Evolutionary conservation across 2,113 vertebrate species (phyloP), one percentile per base, ranked within the genome.

Genomic region (Pollachius pollachius): DNA sequence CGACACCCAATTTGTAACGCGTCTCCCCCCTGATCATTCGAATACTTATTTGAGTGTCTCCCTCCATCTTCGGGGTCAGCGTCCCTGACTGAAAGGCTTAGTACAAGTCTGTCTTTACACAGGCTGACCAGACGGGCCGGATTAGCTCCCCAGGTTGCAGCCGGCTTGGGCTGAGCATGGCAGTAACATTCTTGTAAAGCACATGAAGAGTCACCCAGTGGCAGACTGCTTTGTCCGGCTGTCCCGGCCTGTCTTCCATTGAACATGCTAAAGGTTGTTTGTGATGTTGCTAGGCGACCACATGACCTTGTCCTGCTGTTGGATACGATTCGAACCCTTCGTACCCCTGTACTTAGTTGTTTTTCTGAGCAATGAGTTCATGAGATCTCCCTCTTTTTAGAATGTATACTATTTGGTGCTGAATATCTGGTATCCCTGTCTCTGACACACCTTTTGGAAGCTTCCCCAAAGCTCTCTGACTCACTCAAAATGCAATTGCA

Each of bases 221-320:
- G 75, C 75, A 30, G 16, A 65, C n/a, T 4, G 1, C 66, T 73
- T 68, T 69, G 62, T 74, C 27, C 23, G 15, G 15, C 21, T 48
- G 41, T 78, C 71, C 70, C 25, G 0, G 0, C 25, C 58, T 41
- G 16, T 54, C n/a, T 65, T 73, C 67, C 5, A n/a, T 60, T 13
- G 9, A 68, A 65, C 25, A 1, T 58, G 56, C 64, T 70, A 65
- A 74, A 68, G 4, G 61, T 74, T 80, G 37, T 17, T 30, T 21
- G 58, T 59, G 12, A 59, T 77, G 75, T 75, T 83, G 73, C 75
- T 56, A 64, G 63, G 80, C 71, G 82, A 77, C 71, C 58, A 1
- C 16, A 17, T 21, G 78, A 86, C 86, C 75, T 85, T 87, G 81
- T 72, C 65, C 27, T 73, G 79, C 73, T 75, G 68, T 79, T 2